Base-by-base conservation (phyloP, 2,797 vertebrate genomes). In the Cyclura pinguis region DNA sequence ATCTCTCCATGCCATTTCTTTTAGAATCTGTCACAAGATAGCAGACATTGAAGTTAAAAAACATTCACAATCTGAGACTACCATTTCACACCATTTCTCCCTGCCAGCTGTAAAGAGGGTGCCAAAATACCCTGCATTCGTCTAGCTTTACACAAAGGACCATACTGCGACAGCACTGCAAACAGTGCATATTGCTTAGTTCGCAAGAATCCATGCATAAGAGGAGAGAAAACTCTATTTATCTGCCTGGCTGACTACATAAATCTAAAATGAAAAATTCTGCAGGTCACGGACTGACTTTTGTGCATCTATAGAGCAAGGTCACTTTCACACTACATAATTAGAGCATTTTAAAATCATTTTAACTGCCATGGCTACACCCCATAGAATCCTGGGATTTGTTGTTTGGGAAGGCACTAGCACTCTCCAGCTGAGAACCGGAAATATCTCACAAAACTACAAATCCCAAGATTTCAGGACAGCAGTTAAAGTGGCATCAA, bases 11-110 rank as follows among this genome's bases (percentile, higher is more conserved):
- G 78, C 1, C 42, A 42, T 84, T 84, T 38, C 42, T 59, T 80
- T 85, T 55, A 35, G 80, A 91, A 77, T 35, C 52, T 73, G 29
- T 73, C 50, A 77, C 59, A 83, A 91, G 27, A 10, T 3, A 84
- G 16, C 38, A 76, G 18, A 87, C 27, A 57, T 80, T 85, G 38
- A 80, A 73, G 6, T 35, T 47, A 18, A 73, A 55, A 3, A 77
- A 55, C 12, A 80, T 27, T 72, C 77, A 50, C 13, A 27, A 35
- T 73, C 29, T 6, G 8, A 47, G 20, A 72, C 50, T 27, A 22
- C 6, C 57, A 32, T 47, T n/a, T 7, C 74, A 64, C 9, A 3
- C n/a, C 76, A 52, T 82, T 82, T 52, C 55, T 6, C 16, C 50
- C 6, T 78, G 62, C 9, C 74, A 42, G 32, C 8, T 24, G 38